Evolutionary conservation across 1,140 invertebrate genomes (phyloP).

Genomic region (Drosophila paulistorum): DNA sequence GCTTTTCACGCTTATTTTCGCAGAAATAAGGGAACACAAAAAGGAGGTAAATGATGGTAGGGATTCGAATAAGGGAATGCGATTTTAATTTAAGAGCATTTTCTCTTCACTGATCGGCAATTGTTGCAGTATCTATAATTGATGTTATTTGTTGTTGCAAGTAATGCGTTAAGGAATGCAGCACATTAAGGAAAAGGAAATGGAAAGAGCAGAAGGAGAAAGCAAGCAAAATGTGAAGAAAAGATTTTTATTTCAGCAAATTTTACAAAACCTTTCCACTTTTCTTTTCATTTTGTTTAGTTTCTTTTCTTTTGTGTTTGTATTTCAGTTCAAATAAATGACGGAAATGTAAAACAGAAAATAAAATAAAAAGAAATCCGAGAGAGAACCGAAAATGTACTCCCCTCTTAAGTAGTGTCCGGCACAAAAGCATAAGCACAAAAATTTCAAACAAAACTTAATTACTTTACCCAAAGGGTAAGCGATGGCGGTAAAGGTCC

Average conservation of each 20-base stretch:
- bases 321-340: slow-evolving; percentile 58
- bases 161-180: slow-evolving; percentile 63
- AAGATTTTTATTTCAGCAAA: slow-evolving; percentile 24
- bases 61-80: slow-evolving; percentile 18
- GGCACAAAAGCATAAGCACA: slow-evolving; percentile 56
- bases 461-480: slow-evolving; percentile 59
- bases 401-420: slow-evolving; percentile 60
- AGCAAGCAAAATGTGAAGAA: slow-evolving; percentile 6
- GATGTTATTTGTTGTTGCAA: slow-evolving; percentile 22
- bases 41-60: slow-evolving; percentile 37
- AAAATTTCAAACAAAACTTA: slow-evolving; percentile 78
- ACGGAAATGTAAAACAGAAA: slow-evolving; percentile 43
- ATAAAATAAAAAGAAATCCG: slow-evolving; percentile 19
- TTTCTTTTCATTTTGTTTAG: slow-evolving; percentile 18
- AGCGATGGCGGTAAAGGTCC: not conserved
- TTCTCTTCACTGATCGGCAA: slow-evolving; percentile 17
- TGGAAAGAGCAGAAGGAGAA: not conserved
- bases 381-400: not conserved
- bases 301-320: slow-evolving; percentile 51
- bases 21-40: not conserved
- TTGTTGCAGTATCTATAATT: not conserved
- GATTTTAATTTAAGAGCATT: slow-evolving; percentile 56
- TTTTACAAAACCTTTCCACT: slow-evolving; percentile 60
- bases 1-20: slow-evolving; percentile 34
- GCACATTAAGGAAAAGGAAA: not conserved